phyloP scores from a whole-genome alignment of 2,888 invertebrate genomes.

The Rhimphoctona megacephalus region DNA sequence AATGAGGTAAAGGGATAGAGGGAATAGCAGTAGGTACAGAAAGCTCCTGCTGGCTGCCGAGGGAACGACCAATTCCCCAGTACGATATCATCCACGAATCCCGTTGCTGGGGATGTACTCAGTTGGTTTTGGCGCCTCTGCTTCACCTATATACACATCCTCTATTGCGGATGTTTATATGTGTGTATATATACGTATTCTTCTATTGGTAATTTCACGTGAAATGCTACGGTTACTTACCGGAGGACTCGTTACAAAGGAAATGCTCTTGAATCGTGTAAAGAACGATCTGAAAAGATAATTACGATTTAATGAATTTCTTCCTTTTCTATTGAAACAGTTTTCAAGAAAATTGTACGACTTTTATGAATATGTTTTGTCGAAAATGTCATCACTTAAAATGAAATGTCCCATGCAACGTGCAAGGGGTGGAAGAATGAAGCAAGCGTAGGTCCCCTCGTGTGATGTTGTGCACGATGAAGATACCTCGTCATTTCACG shows the following conservation, averaged over 20 bases:
- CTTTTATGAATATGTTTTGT: neutral
- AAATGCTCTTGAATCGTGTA: neutral
- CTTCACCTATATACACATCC: constrained; percentile 34
- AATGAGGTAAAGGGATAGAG: constrained; percentile 23
- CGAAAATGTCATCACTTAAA: neutral
- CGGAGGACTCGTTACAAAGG: neutral
- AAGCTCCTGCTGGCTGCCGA: constrained; percentile 57
- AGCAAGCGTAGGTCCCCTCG: constrained; percentile 45
- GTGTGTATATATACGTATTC: constrained; percentile 1
- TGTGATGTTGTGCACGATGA: constrained; percentile 57
- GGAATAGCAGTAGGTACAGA: constrained; percentile 40
- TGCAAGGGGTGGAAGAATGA: constrained; percentile 10
- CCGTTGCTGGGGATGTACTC: constrained; percentile 47
- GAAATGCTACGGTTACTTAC: neutral
- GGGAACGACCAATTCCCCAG: constrained; percentile 69
- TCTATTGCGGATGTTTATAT: constrained; percentile 24
- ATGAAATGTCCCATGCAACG: constrained; percentile 23
- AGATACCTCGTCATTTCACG: constrained; percentile 69
- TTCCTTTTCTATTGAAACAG: neutral
- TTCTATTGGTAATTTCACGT: constrained; percentile 10
- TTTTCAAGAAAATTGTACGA: neutral
- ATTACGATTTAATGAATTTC: neutral
- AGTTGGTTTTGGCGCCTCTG: constrained; percentile 59
- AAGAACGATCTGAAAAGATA: neutral
- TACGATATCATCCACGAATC: constrained; percentile 63